Evolutionary conservation across 2,888 invertebrate species (phyloP), one percentile per base, ranked within the genome.

Genomic region (Leptinotarsa juncta): DNA sequence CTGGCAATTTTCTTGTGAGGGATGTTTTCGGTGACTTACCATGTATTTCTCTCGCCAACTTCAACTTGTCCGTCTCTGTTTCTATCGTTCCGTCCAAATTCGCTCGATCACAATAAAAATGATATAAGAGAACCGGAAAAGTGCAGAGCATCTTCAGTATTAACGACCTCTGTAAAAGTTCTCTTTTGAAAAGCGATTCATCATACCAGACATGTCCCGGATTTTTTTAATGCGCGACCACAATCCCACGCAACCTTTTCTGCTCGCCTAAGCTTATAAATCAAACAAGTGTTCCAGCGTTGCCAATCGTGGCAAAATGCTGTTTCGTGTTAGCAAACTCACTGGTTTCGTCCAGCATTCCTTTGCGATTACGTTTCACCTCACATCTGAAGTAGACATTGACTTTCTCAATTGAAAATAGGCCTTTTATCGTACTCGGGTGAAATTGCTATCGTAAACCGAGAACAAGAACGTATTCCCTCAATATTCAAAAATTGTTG

Each of bases 51-150:
- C 1, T 42, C 42, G 42, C 10, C 42, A 42, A 42, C 42, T 42
- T 42, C 10, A 42, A 42, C 42, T n/a, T 18, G 57, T 14, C 55
- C 55, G 3, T 18, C 55, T 20, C 55, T 55, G 20, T 18, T 20
- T 18, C 4, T 23, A 57, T 20, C 18, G 20, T 57, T 18, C 20
- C 10, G 26, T 32, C 32, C 62, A 62, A 16, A 32, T 62, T 32
- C 32, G 32, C 62, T 62, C 62, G 71, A 74, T 71, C 74, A 71
- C 67, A 49, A 32, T 14, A 60, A 66, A 74, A 48, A 71, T 74
- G 74, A 74, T 74, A 49, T 67, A 71, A 66, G 65, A 62, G 71
- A 60, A 74, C 32, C 74, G 62, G 62, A 73, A 73, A 73, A 62
- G 55, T 70, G 67, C 67, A 32, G 70, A 70, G 53, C 57, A 70